Conservation (phyloP, 1,140 invertebrate genomes). For the Pygmarrhopalites habei region DNA sequence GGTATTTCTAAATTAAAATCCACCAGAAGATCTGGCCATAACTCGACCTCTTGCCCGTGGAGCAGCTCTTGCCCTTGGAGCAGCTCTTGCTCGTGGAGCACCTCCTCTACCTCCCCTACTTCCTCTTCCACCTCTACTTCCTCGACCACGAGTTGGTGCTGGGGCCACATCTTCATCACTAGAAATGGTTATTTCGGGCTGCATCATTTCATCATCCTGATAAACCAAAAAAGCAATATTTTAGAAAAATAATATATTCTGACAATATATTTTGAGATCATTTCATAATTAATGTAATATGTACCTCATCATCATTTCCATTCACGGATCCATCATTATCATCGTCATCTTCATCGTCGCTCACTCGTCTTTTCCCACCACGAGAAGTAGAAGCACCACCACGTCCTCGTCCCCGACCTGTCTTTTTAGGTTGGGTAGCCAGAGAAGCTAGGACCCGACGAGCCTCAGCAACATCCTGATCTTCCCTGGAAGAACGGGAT, state of each 20-base stretch:
- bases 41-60: no score
- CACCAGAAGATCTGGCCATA: no score
- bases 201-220: background rate
- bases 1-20: no score
- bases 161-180: background rate
- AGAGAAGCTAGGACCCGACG: background rate
- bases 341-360: slow-evolving; percentile 1
- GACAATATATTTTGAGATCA: no score
- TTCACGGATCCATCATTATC: background rate
- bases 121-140: slow-evolving; percentile 3
- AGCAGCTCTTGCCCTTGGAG: background rate
- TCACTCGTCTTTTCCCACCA: background rate
- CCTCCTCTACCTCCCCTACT: background rate
- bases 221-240: background rate
- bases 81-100: background rate
- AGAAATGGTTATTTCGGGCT: background rate
- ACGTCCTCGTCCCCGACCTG: background rate
- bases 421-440: background rate
- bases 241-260: no score
- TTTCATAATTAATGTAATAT: background rate
- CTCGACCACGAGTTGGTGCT: background rate
- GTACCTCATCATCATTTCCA: slow-evolving; percentile 9
- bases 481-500: slow-evolving; percentile 34
- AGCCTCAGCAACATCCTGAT: slow-evolving; percentile 37
- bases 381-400: background rate